A percentile compares a stretch with the other conserved stretches of the same genome.
Evolutionary conservation across 2,888 invertebrate species (phyloP).

Genomic region (Zelleria hepariella): DNA sequence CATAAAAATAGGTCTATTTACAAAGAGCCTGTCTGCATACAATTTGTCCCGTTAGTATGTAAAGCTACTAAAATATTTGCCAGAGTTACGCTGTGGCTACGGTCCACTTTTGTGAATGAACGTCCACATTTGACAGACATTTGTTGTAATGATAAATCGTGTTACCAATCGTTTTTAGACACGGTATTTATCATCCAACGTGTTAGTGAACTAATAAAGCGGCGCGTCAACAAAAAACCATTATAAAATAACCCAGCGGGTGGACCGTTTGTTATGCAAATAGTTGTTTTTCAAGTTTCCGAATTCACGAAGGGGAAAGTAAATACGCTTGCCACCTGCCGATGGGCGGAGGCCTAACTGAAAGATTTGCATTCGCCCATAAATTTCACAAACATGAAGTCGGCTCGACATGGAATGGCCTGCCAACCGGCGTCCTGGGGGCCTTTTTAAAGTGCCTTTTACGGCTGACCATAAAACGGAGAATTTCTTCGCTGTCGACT

Average conservation of each 20-base stretch:
- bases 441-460: slow-evolving; percentile 16
- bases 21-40: no score
- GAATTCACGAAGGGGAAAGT: neutral
- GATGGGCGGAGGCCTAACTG: slow-evolving; percentile 1
- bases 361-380: slow-evolving; percentile 19
- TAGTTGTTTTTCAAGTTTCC: neutral
- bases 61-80: no score
- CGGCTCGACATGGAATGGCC: slow-evolving; percentile 8
- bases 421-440: slow-evolving; percentile 8
- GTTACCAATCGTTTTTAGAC: no score
- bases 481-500: neutral
- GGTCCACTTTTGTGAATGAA: no score
- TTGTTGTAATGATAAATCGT: no score
- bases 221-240: neutral
- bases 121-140: no score
- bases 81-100: no score
- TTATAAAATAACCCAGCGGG: neutral
- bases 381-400: slow-evolving; percentile 16
- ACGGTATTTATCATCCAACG: neutral
- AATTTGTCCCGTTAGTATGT: no score
- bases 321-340: slow-evolving; percentile 6
- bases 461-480: slow-evolving; percentile 8
- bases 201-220: neutral
- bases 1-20: no score
- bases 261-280: neutral